Conservation (phyloP, 2,888 invertebrate species). For the Labia minor region DNA sequence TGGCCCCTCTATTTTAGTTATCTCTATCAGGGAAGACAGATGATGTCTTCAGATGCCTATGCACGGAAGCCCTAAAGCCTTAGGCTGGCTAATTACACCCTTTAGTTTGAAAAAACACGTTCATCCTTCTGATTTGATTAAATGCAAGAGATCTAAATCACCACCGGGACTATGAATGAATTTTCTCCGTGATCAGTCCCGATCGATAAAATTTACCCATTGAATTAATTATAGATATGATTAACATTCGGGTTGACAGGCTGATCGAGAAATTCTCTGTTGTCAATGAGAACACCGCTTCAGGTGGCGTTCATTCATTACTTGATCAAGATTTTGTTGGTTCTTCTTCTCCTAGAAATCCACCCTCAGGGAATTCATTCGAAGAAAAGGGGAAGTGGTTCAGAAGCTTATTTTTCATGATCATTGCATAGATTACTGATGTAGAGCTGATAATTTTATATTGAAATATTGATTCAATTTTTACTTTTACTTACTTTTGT, state of each 20-base stretch:
- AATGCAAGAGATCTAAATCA: not conserved
- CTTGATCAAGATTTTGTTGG: constrained; percentile 3
- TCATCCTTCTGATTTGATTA: not conserved
- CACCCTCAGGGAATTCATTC: not conserved
- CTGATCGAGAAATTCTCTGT: not conserved
- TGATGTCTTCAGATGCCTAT: not conserved
- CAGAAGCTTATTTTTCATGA: not conserved
- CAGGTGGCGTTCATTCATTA: not conserved
- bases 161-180: not conserved
- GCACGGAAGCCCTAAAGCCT: not conserved
- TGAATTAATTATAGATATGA: not conserved
- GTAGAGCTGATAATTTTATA: too few species aligned
- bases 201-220: not conserved
- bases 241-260: not conserved
- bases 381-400: not conserved
- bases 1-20: not conserved
- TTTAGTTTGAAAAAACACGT: not conserved
- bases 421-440: too few species aligned
- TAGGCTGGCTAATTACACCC: not conserved
- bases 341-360: not conserved
- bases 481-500: too few species aligned
- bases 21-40: not conserved
- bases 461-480: too few species aligned
- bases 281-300: not conserved
- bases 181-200: not conserved